Percentiles rank a stretch among this genome's conserved stretches.
phyloP scores from a whole-genome alignment of 2,888 invertebrate species.

The Aspidiotus destructor region DNA sequence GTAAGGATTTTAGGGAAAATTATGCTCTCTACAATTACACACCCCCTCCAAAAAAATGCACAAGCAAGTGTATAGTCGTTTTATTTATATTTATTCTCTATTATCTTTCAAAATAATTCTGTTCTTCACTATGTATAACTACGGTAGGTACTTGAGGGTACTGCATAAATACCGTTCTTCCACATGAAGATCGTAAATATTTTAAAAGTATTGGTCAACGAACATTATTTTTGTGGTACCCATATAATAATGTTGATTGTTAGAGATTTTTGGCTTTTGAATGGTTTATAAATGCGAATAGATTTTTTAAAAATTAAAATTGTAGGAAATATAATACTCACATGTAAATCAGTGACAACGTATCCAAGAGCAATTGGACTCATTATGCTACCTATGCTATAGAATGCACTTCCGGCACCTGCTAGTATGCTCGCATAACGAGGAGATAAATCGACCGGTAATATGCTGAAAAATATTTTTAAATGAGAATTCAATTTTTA shows the following conservation, averaged over 20 bases:
- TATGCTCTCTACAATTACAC: no score
- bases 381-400: conserved; percentile 11
- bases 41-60: no score
- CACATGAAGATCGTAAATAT: no score
- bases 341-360: conserved; percentile 14
- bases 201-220: background rate
- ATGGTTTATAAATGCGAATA: conserved; percentile 1
- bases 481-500: background rate
- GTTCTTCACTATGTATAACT: no score
- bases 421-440: conserved; percentile 13
- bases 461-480: conserved; percentile 4
- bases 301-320: background rate
- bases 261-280: background rate
- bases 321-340: background rate
- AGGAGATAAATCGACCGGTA: conserved; percentile 18
- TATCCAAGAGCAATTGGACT: conserved; percentile 19
- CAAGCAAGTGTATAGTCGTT: no score
- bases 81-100: no score
- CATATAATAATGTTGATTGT: background rate
- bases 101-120: no score
- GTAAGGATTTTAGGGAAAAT: no score
- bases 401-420: conserved; percentile 5
- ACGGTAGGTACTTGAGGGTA: no score
- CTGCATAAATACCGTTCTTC: no score
- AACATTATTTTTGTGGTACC: background rate